These are phyloP conservation scores for Nemopilema nomurai DNA, from an alignment of 30 jellyfish, hydroid and myxozoan species.

Conservation along the genomic window DNA sequence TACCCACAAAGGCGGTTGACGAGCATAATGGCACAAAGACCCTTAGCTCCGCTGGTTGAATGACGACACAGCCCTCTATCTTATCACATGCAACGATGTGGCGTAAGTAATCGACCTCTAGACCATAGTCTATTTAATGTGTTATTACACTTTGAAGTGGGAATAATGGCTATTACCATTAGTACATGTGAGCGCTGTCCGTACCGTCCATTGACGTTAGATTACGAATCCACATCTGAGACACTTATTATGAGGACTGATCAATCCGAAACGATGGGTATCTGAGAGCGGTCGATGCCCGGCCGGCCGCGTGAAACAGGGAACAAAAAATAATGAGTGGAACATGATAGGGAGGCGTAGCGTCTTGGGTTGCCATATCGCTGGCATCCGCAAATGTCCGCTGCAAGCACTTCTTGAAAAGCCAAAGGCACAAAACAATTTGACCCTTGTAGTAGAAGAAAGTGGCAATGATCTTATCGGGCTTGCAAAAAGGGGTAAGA, in stretches of 20 bases:
- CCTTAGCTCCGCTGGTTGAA: not conserved
- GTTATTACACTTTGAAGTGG: not conserved
- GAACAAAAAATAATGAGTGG: not conserved
- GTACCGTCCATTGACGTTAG: not conserved
- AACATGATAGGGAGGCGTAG: not conserved
- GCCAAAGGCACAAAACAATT: not conserved
- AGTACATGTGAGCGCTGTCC: not conserved
- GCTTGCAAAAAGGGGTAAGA: no score
- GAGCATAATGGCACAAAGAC: not conserved
- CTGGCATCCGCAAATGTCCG: not conserved
- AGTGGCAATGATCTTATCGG: not conserved
- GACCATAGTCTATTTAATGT: not conserved
- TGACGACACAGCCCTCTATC: not conserved
- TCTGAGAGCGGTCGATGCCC: not conserved
- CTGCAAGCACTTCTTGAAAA: not conserved
- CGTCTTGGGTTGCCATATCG: not conserved
- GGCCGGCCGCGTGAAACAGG: not conserved
- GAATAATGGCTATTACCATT: not conserved
- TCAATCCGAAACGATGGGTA: not conserved
- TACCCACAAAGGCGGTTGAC: not conserved
- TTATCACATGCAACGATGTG: not conserved
- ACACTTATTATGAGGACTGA: not conserved
- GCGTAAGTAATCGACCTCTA: not conserved
- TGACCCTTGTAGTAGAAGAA: not conserved
- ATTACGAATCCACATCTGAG: no score